Conservation (phyloP, 2,797 vertebrate species). For the Lycodopsis pacificus region DNA sequence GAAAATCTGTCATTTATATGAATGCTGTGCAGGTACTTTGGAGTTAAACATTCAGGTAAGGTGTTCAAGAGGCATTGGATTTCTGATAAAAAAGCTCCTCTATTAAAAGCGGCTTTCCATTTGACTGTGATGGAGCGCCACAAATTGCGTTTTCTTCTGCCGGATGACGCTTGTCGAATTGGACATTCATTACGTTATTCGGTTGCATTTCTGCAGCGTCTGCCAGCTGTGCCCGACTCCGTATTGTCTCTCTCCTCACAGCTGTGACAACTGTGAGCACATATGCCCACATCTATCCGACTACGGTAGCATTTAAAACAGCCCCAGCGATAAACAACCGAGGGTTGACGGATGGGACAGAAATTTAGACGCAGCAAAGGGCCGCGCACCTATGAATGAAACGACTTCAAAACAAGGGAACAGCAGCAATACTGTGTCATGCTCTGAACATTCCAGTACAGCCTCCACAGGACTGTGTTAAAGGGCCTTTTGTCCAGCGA, state of each 20-base stretch:
- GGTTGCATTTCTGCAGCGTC: neutral
- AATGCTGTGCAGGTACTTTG: neutral
- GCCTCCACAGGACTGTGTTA: conserved; percentile 55
- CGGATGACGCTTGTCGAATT: neutral
- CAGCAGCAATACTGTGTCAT: conserved; percentile 28
- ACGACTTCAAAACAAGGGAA: conserved; percentile 41
- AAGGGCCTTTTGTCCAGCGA: conserved; percentile 72
- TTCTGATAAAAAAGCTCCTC: neutral
- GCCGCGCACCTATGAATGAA: conserved; percentile 26
- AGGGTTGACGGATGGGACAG: conserved; percentile 2
- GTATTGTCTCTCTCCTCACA: conserved; percentile 28
- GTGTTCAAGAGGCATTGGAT: neutral
- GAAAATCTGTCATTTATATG: conserved; percentile 14
- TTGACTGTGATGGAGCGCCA: conserved; percentile 12
- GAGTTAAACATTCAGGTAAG: conserved; percentile 17
- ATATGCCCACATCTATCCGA: neutral
- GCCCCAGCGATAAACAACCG: conserved; percentile 32
- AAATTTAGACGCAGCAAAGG: conserved; percentile 10
- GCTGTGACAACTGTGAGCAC: conserved; percentile 23
- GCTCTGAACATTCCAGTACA: conserved; percentile 74
- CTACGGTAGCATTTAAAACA: conserved; percentile 17
- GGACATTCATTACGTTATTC: conserved; percentile 39
- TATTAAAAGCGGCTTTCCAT: conserved; percentile 19
- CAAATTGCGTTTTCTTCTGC: conserved; percentile 10
- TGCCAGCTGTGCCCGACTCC: conserved; percentile 41